Conservation (phyloP, 2,888 invertebrate species). For the Acanthopleura granulata region DNA sequence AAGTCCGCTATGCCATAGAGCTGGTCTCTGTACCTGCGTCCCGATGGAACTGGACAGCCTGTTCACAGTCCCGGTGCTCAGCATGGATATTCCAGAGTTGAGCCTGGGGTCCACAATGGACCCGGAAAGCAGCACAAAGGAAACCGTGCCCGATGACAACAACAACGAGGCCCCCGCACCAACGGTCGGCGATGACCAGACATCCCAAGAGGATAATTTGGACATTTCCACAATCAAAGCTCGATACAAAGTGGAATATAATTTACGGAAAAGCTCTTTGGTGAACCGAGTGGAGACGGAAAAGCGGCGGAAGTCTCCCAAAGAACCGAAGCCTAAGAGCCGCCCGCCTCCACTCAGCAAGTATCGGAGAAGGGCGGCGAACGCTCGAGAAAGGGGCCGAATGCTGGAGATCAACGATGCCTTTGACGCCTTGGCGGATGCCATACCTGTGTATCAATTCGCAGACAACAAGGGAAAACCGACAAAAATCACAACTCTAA, state of each 20-base stretch:
- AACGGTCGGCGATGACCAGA: background rate
- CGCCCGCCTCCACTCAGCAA: constrained; percentile 82
- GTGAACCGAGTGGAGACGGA: constrained; percentile 74
- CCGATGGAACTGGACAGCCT: background rate
- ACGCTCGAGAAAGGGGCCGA: constrained; percentile 86
- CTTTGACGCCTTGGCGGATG: constrained; percentile 84
- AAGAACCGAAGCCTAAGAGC: constrained; percentile 70
- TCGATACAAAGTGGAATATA: constrained; percentile 73
- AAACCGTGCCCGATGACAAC: background rate
- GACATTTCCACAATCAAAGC: background rate
- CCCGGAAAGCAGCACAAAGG: too few species aligned
- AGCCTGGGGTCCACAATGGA: too few species aligned
- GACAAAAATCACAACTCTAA: constrained; percentile 89
- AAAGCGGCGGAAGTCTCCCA: constrained; percentile 61
- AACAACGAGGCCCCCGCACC: background rate
- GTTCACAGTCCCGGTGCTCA: background rate
- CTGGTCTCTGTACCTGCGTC: too few species aligned
- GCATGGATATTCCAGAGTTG: background rate
- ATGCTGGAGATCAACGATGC: constrained; percentile 93
- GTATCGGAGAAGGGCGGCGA: constrained; percentile 90
- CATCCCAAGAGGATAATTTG: background rate
- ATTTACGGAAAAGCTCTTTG: constrained; percentile 77
- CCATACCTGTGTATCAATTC: constrained; percentile 76
- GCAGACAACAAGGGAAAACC: constrained; percentile 75
- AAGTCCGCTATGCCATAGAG: too few species aligned